Percentiles rank a stretch among this genome's conserved stretches.
Conservation (phyloP, 2,113 vertebrate species). For the Chaetops frenatus region DNA sequence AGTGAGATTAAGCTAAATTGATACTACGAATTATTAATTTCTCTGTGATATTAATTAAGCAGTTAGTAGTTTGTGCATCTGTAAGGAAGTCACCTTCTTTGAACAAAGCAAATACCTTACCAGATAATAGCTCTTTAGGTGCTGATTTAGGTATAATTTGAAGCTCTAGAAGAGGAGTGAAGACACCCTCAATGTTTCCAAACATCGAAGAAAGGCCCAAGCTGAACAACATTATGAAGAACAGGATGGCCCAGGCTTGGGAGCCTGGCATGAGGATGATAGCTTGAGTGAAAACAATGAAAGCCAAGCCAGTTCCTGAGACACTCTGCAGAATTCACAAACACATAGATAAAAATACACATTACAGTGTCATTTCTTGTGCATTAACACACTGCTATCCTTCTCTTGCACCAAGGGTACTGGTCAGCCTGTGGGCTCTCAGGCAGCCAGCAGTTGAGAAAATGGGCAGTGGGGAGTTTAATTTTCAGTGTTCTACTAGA, state of each 20-base stretch:
- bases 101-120: slow-evolving; percentile 62
- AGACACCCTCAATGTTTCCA: slow-evolving; percentile 84
- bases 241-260: slow-evolving; percentile 86
- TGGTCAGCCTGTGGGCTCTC: background rate
- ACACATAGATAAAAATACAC: background rate
- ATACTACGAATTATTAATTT: background rate
- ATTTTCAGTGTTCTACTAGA: background rate
- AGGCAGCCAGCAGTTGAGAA: background rate
- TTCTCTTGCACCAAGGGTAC: background rate
- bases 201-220: slow-evolving; percentile 93
- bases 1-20: background rate
- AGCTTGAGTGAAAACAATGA: slow-evolving; percentile 87
- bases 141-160: slow-evolving; percentile 66
- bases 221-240: slow-evolving; percentile 88
- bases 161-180: slow-evolving; percentile 80
- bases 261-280: slow-evolving; percentile 85
- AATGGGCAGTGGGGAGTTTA: background rate
- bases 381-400: background rate
- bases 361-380: background rate
- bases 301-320: slow-evolving; percentile 88
- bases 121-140: slow-evolving; percentile 79
- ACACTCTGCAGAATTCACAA: slow-evolving; percentile 72
- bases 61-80: background rate
- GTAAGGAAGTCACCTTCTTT: background rate
- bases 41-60: background rate